phyloP scores from a whole-genome alignment of 1,140 invertebrate genomes.

The Wasmannia auropunctata region DNA sequence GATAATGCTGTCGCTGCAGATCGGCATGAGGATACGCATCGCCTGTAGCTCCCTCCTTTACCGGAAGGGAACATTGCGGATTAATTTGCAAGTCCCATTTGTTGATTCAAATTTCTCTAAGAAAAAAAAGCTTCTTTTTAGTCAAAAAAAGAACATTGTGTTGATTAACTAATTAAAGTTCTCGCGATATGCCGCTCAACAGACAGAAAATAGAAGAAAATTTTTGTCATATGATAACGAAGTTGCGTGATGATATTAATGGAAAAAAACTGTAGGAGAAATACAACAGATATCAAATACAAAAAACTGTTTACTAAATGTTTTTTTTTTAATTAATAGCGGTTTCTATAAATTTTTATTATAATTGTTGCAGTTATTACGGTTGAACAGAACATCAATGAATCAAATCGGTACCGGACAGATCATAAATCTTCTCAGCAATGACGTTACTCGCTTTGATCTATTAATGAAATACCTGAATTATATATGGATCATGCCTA shows the following conservation, averaged over 20 bases:
- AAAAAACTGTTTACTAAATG: no score
- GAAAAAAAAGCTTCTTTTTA: background rate
- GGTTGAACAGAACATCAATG: slow-evolving; percentile 87
- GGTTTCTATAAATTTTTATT: background rate
- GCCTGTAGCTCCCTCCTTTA: slow-evolving; percentile 88
- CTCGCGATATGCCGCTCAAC: no score
- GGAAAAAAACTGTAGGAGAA: no score
- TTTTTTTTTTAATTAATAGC: no score
- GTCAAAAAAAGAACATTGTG: background rate
- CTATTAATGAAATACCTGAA: slow-evolving; percentile 85
- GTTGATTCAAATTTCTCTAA: background rate
- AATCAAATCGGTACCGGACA: slow-evolving; percentile 91
- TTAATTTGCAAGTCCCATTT: no score
- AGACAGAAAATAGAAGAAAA: no score
- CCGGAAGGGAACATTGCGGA: slow-evolving; percentile 85
- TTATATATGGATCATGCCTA: slow-evolving; percentile 84
- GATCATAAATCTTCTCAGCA: slow-evolving; percentile 94
- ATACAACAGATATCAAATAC: no score
- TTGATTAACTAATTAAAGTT: no score
- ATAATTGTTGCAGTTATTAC: slow-evolving; percentile 86
- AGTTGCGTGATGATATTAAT: no score
- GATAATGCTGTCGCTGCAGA: slow-evolving; percentile 81
- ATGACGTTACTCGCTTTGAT: slow-evolving; percentile 90
- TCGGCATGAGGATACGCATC: slow-evolving; percentile 87
- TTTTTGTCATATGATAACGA: no score